phyloP scores from a whole-genome alignment of 2,797 vertebrate species.

The Aplochiton taeniatus region DNA sequence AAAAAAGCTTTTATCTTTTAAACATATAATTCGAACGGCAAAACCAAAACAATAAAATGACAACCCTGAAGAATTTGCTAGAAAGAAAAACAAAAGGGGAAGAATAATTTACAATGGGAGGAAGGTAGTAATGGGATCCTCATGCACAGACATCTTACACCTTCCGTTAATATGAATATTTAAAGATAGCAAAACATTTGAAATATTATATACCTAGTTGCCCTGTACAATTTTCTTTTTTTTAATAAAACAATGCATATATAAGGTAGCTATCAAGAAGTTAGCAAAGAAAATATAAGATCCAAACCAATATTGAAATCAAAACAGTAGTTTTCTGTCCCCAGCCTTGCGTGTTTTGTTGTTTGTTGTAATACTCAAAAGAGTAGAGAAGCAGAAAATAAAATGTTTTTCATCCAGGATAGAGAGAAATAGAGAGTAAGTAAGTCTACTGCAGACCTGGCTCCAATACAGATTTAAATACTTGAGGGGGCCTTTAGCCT shows the following conservation, averaged over 20 bases:
- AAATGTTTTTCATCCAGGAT: slow-evolving; percentile 21
- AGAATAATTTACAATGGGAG: slow-evolving; percentile 95
- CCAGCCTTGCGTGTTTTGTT: slow-evolving; percentile 78
- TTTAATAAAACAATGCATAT: slow-evolving; percentile 90
- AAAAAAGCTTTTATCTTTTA: slow-evolving; percentile 42
- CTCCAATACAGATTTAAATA: too few relatives aligned
- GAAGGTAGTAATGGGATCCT: slow-evolving; percentile 70
- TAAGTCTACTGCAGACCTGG: too few relatives aligned
- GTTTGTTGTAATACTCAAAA: slow-evolving; percentile 79
- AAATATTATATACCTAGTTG: slow-evolving; percentile 93
- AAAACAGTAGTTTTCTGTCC: slow-evolving; percentile 87
- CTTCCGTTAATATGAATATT: slow-evolving; percentile 93
- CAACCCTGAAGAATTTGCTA: slow-evolving; percentile 86
- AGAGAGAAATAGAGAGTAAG: not conserved
- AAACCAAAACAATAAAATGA: slow-evolving; percentile 43
- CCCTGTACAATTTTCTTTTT: slow-evolving; percentile 84
- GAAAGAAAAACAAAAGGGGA: slow-evolving; percentile 79
- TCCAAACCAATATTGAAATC: slow-evolving; percentile 14
- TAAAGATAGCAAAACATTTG: slow-evolving; percentile 83
- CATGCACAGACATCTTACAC: slow-evolving; percentile 97
- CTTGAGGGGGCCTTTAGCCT: too few relatives aligned
- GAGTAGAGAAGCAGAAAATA: slow-evolving; percentile 85
- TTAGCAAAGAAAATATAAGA: slow-evolving; percentile 67
- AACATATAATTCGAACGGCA: slow-evolving; percentile 56
- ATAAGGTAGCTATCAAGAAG: slow-evolving; percentile 76